Evolutionary conservation across 2,113 vertebrate species (phyloP).

Genomic region (Balaeniceps rex): DNA sequence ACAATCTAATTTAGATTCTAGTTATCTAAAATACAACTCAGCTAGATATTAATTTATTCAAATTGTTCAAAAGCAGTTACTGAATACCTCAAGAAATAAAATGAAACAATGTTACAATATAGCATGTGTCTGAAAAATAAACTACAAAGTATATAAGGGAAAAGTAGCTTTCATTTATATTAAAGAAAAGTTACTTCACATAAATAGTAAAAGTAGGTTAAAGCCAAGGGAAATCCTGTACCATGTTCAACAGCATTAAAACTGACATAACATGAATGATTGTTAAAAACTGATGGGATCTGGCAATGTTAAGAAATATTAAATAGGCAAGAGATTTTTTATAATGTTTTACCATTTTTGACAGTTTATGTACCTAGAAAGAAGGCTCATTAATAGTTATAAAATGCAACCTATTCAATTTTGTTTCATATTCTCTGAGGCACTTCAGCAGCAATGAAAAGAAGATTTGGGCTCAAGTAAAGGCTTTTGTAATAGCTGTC

Average conservation of each 20-base stretch:
- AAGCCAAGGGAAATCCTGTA: slow-evolving; percentile 27
- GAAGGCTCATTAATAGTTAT: slow-evolving; percentile 6
- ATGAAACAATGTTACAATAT: neutral
- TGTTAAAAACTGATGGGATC: slow-evolving; percentile 25
- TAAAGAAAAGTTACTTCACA: neutral
- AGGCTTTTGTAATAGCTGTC: slow-evolving; percentile 35
- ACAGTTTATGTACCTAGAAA: slow-evolving; percentile 22
- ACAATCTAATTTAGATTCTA: neutral
- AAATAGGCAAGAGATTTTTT: slow-evolving; percentile 2
- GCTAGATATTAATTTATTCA: neutral
- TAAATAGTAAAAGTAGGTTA: neutral
- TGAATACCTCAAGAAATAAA: neutral
- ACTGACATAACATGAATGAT: slow-evolving; percentile 32
- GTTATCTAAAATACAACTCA: neutral
- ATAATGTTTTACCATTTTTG: slow-evolving; percentile 9
- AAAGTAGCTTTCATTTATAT: neutral
- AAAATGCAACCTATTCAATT: slow-evolving; percentile 24
- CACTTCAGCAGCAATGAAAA: slow-evolving; percentile 25
- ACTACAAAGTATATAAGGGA: neutral
- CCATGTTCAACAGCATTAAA: slow-evolving; percentile 3
- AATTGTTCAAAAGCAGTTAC: neutral
- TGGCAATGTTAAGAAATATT: slow-evolving; percentile 28
- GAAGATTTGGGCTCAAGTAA: slow-evolving; percentile 26
- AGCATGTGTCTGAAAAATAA: neutral
- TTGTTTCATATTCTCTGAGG: slow-evolving; percentile 10